Evolutionary conservation across 2,113 vertebrate species (phyloP).

Genomic region (Egretta garzetta): DNA sequence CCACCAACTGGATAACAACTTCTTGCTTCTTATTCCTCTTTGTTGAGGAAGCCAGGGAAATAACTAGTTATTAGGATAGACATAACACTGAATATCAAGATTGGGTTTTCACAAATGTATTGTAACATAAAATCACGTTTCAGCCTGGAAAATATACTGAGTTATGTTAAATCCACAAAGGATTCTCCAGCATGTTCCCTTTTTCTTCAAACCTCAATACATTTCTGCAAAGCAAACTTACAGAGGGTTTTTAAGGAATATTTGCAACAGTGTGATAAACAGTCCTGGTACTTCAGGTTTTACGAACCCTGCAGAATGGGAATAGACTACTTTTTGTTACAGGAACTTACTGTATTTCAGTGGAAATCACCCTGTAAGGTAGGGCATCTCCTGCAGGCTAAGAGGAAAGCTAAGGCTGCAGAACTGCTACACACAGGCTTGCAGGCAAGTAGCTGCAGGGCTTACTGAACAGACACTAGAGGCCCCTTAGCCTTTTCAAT

Average conservation of each 20-base stretch:
- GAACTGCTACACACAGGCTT: not conserved
- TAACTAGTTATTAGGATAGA: constrained; percentile 11
- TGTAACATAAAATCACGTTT: not conserved
- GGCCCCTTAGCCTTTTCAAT: not conserved
- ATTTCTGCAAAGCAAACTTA: not conserved
- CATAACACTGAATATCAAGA: not conserved
- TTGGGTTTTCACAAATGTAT: not conserved
- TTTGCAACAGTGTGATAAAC: not conserved
- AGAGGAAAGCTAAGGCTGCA: not conserved
- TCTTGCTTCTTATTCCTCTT: not conserved
- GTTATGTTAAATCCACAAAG: not conserved
- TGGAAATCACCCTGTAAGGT: not conserved
- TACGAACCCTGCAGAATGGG: not conserved
- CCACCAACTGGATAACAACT: constrained; percentile 31
- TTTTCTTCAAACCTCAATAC: not conserved
- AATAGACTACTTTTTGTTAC: not conserved
- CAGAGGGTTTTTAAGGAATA: not conserved
- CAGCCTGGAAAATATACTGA: not conserved
- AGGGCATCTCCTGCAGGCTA: not conserved
- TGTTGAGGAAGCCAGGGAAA: constrained; percentile 26
- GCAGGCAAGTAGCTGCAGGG: not conserved
- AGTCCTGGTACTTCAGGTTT: not conserved
- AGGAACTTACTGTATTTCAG: not conserved
- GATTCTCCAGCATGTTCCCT: not conserved
- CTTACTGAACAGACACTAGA: not conserved